phyloP scores from a whole-genome alignment of 2,888 invertebrate genomes.

The Eilema sororculum region DNA sequence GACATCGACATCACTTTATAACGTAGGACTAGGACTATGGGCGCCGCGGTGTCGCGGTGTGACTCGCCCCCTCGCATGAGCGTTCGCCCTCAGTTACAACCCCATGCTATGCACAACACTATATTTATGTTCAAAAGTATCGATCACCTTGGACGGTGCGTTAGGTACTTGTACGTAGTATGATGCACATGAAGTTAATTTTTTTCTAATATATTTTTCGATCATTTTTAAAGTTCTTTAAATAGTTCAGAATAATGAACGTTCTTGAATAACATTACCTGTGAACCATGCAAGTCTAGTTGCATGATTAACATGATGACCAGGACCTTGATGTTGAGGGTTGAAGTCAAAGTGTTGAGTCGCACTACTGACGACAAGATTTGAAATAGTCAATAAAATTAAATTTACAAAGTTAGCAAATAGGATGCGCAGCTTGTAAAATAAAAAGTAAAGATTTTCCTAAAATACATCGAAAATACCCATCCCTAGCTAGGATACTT shows the following conservation, averaged over 20 bases:
- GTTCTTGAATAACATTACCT: too few species aligned
- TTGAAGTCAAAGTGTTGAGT: too few species aligned
- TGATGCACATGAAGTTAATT: conserved; percentile 30
- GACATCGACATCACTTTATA: conserved; percentile 8
- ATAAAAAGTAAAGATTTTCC: neutral
- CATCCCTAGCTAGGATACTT: conserved; percentile 43
- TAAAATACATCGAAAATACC: conserved; percentile 13
- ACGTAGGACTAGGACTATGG: conserved; percentile 38
- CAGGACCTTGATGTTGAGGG: too few species aligned
- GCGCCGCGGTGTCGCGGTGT: conserved; percentile 62
- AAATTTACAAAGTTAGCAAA: too few species aligned
- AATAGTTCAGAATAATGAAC: too few species aligned
- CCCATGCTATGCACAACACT: conserved; percentile 44
- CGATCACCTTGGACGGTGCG: conserved; percentile 75
- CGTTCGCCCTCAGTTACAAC: conserved; percentile 59
- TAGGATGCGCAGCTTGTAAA: too few species aligned
- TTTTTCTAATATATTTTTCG: too few species aligned
- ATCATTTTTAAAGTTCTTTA: too few species aligned
- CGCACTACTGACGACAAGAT: too few species aligned
- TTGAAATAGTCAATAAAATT: too few species aligned
- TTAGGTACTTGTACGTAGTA: conserved; percentile 49
- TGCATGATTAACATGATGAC: too few species aligned
- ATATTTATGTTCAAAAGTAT: conserved; percentile 56
- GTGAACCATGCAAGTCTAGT: too few species aligned
- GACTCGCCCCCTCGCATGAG: conserved; percentile 53